Percentiles rank a stretch among this genome's conserved stretches.
Conservation (phyloP, 35 echinoderm and acorn worm genomes). For the Ophiothrix spiculata region DNA sequence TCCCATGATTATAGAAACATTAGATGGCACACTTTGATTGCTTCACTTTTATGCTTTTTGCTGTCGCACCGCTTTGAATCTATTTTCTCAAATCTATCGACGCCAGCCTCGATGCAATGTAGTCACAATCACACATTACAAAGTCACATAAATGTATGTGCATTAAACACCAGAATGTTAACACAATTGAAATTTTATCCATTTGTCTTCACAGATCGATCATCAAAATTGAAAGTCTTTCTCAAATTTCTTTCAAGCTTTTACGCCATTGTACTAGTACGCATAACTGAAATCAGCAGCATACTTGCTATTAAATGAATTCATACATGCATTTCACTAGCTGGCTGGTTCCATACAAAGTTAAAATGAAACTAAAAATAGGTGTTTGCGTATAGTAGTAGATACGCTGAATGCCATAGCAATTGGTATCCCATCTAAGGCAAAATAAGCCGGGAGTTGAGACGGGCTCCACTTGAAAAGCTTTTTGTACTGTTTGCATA, state of each 20-base stretch:
- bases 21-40: too few species aligned
- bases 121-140: not conserved
- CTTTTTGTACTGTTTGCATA: conserved; percentile 2
- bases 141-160: conserved; percentile 1
- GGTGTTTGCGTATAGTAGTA: not conserved
- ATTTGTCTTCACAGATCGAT: not conserved
- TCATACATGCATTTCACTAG: not conserved
- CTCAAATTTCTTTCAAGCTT: not conserved
- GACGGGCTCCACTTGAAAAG: not conserved
- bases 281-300: not conserved
- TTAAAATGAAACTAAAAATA: not conserved
- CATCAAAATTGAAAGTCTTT: not conserved
- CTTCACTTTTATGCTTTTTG: too few species aligned
- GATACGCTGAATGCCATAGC: not conserved
- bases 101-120: too few species aligned
- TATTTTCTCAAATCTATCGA: too few species aligned
- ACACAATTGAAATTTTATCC: conserved; percentile 4
- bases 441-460: not conserved
- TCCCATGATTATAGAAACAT: too few species aligned
- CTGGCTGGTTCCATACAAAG: not conserved
- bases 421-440: not conserved
- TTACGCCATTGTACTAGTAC: not conserved
- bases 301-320: not conserved
- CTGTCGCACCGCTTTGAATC: too few species aligned
- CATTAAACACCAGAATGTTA: conserved; percentile 9